Evolutionary conservation across 1,140 invertebrate genomes (phyloP), one percentile per base, ranked within the genome.

Genomic region (Zaprionus inermis): DNA sequence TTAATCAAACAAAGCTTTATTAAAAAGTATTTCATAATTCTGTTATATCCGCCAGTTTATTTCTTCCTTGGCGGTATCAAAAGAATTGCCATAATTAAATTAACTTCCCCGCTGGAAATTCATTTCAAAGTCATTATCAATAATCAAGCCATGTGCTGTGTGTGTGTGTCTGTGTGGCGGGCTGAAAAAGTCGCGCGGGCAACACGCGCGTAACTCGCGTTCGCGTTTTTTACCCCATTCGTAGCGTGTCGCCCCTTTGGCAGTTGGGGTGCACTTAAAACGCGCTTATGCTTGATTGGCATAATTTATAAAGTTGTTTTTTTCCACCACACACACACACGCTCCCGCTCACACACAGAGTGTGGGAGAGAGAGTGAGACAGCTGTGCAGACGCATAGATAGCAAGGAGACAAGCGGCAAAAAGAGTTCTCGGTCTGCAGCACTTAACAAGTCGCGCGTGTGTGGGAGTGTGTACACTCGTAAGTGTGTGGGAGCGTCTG

Each of bases 41-140:
- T 24, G 18, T 63, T 22, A 34, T 12, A 34, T 16, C 32, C 14
- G 14, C n/a, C 44, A 18, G 44, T 22, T 49, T 22, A 49, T 49
- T 49, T 49, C 44, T 49, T 49, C 44, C 44, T 22, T 22, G 44
- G 18, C 51, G 30, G 34, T 55, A 67, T 71, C 68, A 70, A 82
- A 88, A 79, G 66, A 88, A 88, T 86, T 76, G 77, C 66, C 70
- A 78, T 88, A 83, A 86, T 86, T 86, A 89, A 86, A 86, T 88
- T 88, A 88, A 89, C 69, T 86, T 88, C 68, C 61, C 65, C 77
- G 63, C 72, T 79, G 79, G 71, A 86, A 86, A 88, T 88, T 77
- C 83, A 86, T 88, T 83, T 68, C 76, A 83, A 86, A 86, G 79
- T 86, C 82, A 86, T 88, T 86, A 86, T 88, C 83, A 86, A 86